Percentiles rank a stretch among this genome's conserved stretches.
These are phyloP conservation scores for Drosophila kokeensis DNA, from an alignment of 2,888 invertebrate genomes.

Conservation along the genomic window DNA sequence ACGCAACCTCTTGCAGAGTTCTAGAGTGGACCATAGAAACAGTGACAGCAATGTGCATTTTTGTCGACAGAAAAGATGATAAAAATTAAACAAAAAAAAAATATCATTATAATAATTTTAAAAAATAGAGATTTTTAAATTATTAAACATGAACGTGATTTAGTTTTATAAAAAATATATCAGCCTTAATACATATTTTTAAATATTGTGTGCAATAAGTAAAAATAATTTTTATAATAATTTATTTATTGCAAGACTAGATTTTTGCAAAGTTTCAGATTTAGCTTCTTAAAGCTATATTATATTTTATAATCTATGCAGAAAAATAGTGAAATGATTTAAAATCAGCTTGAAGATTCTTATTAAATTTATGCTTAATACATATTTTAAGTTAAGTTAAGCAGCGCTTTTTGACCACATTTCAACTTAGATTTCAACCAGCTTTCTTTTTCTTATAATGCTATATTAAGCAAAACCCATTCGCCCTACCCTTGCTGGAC, in stretches of 20 bases:
- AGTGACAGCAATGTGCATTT: neutral
- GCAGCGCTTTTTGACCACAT: neutral
- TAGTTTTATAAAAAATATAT: neutral
- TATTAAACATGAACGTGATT: neutral
- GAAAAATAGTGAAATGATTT: neutral
- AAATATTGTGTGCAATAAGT: neutral
- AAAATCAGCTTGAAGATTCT: neutral
- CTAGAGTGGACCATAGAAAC: constrained; percentile 37
- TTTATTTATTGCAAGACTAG: neutral
- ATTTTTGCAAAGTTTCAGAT: accelerated
- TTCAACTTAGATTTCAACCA: neutral
- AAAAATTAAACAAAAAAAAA: neutral
- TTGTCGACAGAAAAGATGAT: neutral
- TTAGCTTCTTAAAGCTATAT: neutral
- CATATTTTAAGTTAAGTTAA: neutral
- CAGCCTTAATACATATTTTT: neutral
- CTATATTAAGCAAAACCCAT: neutral
- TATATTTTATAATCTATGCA: neutral
- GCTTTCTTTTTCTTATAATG: neutral
- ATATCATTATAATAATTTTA: accelerated
- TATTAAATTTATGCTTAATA: neutral
- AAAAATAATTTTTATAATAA: neutral
- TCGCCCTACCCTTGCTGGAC: neutral
- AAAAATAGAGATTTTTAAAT: neutral
- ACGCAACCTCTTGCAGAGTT: constrained; percentile 32